Evolutionary conservation across 2,888 invertebrate genomes (phyloP), one percentile per base, ranked within the genome.

Genomic region (Aproaerema taeniolella): DNA sequence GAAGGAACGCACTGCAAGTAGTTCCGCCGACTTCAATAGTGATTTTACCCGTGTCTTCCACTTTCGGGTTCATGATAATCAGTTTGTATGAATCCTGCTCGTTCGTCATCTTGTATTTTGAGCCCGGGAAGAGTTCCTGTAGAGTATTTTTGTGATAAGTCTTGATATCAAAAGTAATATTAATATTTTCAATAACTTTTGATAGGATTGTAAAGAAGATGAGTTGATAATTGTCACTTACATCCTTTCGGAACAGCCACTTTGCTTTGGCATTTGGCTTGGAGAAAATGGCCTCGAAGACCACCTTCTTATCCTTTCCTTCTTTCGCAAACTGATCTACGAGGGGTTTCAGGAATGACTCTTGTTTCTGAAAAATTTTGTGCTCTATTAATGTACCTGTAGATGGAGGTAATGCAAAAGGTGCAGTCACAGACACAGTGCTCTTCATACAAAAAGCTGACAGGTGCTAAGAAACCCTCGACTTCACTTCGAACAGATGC

Each of bases 41-140:
- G 69, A 98, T 98, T 87, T 97, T 97, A 58, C 98, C 99, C 53
- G 95, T 95, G 74, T 99, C 99, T 58, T 99, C 99, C 25, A 95
- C 95, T 83, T 95, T 96, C 0, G 99, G 98, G 61, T 90, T 91
- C 71, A 90, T 90, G 60, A 99, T 96, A 51, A 95, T 93, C 49
- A 99, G 88, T 62, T 93, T 94, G 76, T 99, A 98, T 1, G 92
- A 91, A 65, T 97, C 96, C 61, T 93, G 94, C 71, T 98, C 97
- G 64, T 92, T 94, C 61, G 93, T 94, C 80, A 99, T 95, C 83
- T 99, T 98, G 78, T 95, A 99, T 81, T 98, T 99, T 42, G 97
- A 93, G 52, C 99, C 97, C 48, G 95, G 91, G 88, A 99, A 99
- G 36, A 98, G 88, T 89, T 99, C 98, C 95, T 97, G 66, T 14